These are phyloP conservation scores for Erebia aethiops DNA, from an alignment of 2,888 invertebrate species.

Conservation along the genomic window DNA sequence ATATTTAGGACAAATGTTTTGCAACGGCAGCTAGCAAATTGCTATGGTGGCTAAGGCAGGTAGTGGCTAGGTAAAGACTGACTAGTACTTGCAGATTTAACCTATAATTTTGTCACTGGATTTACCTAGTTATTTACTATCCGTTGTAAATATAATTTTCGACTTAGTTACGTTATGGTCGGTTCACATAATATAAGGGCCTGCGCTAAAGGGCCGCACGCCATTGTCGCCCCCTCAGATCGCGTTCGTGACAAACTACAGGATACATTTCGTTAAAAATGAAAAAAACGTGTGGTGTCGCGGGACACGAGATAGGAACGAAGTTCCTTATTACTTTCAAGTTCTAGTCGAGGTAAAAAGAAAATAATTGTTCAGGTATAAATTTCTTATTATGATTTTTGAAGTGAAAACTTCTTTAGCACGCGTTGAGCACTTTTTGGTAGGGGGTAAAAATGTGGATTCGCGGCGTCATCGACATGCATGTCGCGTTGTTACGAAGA, in stretches of 20 bases:
- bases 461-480: no score
- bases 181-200: not conserved
- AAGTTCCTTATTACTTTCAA: no score
- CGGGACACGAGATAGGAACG: no score
- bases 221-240: not conserved
- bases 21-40: conserved; percentile 13
- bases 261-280: no score
- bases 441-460: no score
- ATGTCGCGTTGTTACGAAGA: no score
- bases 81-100: not conserved
- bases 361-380: no score
- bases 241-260: not conserved
- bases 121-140: conserved; percentile 1
- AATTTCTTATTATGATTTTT: no score
- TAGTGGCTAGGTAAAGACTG: not conserved
- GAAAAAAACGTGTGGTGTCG: no score
- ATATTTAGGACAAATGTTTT: conserved; percentile 24
- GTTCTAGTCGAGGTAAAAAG: no score
- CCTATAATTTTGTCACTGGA: conserved; percentile 14
- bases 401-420: no score
- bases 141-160: not conserved
- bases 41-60: not conserved
- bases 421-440: no score
- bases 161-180: not conserved
- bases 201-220: not conserved